Evolutionary conservation across 2,797 vertebrate genomes (phyloP).

Genomic region (Urophycis tenuis): DNA sequence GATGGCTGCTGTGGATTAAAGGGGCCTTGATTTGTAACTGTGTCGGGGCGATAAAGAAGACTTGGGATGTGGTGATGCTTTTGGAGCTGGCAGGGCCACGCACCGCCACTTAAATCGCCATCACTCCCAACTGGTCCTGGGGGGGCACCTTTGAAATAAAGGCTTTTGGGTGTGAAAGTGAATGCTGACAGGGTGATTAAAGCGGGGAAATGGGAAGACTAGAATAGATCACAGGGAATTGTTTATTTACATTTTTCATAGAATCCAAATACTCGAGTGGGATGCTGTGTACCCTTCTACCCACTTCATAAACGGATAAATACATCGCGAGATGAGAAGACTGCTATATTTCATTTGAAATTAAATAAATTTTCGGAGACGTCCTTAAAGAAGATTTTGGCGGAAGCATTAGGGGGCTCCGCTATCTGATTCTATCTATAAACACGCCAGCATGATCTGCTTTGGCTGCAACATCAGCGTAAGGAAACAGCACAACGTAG

Average conservation of each 20-base stretch:
- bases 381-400: background rate
- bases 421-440: background rate
- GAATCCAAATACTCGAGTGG: background rate
- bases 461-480: background rate
- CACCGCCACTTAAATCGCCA: background rate
- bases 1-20: background rate
- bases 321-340: background rate
- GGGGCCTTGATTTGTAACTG: background rate
- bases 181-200: background rate
- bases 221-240: background rate
- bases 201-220: background rate
- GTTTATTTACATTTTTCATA: background rate
- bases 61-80: background rate
- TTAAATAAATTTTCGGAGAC: background rate
- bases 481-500: no score
- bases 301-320: background rate
- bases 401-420: background rate
- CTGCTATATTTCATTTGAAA: background rate
- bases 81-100: background rate
- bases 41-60: conserved; percentile 2
- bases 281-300: background rate
- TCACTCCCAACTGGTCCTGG: background rate
- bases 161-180: background rate
- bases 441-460: background rate
- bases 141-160: conserved; percentile 1